Evolutionary conservation across 2,113 vertebrate species (phyloP), one percentile per base, ranked within the genome.

Genomic region (Tetraodon nigroviridis): DNA sequence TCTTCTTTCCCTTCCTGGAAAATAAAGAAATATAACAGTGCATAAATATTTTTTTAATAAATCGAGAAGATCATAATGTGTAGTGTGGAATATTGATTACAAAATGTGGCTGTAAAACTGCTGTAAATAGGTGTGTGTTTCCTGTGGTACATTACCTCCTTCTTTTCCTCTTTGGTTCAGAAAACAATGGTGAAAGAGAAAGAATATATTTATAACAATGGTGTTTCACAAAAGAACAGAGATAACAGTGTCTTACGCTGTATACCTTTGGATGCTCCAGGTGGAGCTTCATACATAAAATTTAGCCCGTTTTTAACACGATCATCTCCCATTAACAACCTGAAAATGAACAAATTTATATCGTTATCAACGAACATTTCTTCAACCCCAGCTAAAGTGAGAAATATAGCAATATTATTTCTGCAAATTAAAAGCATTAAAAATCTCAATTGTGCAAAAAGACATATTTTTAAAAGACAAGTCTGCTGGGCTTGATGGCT

Each of bases 241-340:
- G 44, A 18, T 53, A 5, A 68, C 5, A 64, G 4, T 50, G 2
- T 13, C 4, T 41, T 1, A 49, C 16, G 2, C 55, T 0, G 32
- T 21, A 68, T 93, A 99, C 96, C 96, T 92, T 98, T 98, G 63
- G 94, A 95, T 80, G 92, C 95, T 86, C 96, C 97, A 49, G 95
- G 95, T 82, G 97, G 97, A 72, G 96, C 96, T 71, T 99, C 97
- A 45, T 99, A 99, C 96, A 99, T 99, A 75, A 99, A 98, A 84
- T 98, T 98, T 58, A 99, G 93, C 55, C 97, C 97, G 86, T 97
- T 98, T 86, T 99, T 99, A 65, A 99, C 97, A 73, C 93, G 92
- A 65, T 99, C 95, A 90, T 99, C 97, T 51, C 97, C 97, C 93
- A 99, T 96, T 79, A 99, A 91, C 78, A 99, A 75, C 69, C 97